phyloP scores from a whole-genome alignment of 2,113 vertebrate genomes.

The Pterocles burchelli region DNA sequence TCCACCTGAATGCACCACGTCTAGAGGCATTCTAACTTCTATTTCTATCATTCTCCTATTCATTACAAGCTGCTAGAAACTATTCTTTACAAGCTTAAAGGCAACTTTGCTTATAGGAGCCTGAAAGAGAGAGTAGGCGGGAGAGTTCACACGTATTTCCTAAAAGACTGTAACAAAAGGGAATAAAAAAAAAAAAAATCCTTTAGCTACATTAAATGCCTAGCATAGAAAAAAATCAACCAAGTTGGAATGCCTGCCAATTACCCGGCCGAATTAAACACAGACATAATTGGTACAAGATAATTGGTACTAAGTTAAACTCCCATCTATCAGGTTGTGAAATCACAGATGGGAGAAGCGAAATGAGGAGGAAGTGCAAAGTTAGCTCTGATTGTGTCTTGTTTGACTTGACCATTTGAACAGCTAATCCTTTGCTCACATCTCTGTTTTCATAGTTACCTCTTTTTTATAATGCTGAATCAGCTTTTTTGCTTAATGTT shows the following conservation, averaged over 20 bases:
- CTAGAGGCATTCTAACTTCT: not conserved
- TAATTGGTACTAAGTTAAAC: slow-evolving; percentile 19
- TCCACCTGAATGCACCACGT: not conserved
- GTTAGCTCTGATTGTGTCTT: not conserved
- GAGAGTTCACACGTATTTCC: not conserved
- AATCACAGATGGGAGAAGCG: not conserved
- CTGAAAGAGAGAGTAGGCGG: not conserved
- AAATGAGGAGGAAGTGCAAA: slow-evolving; percentile 8
- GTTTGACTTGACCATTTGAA: slow-evolving; percentile 41
- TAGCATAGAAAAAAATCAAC: not conserved
- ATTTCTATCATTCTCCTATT: not conserved
- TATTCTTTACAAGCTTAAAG: not conserved
- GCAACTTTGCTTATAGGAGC: not conserved
- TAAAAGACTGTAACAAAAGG: not conserved
- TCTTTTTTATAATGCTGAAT: not conserved
- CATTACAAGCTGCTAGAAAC: not conserved
- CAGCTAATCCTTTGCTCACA: slow-evolving; percentile 23
- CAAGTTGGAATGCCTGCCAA: not conserved
- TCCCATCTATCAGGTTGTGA: not conserved
- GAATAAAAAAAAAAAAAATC: not conserved
- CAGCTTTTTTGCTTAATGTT: not conserved
- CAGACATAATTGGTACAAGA: slow-evolving; percentile 8
- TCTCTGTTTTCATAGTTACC: not conserved
- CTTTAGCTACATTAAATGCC: not conserved
- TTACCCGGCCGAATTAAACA: slow-evolving; percentile 21